Percentiles rank a stretch among this genome's conserved stretches.
Evolutionary conservation across 2,797 vertebrate species (phyloP).

Genomic region (Craterocephalus amniculus): DNA sequence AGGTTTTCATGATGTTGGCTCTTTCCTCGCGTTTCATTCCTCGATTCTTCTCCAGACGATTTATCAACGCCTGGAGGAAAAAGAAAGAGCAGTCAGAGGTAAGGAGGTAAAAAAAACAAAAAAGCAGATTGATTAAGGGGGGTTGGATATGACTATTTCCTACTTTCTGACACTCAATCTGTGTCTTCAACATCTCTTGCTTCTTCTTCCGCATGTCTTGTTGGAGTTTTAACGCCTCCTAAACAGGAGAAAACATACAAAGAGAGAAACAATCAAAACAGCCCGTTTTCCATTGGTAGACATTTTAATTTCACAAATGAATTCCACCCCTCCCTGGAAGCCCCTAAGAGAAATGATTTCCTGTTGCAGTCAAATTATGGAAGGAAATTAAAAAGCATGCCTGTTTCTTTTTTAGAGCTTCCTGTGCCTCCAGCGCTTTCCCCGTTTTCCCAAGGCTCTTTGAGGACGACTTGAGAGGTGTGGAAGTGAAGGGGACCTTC

Average conservation of each 20-base stretch:
- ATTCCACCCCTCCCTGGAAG: background rate
- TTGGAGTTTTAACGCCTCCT: constrained; percentile 94
- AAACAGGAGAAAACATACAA: constrained; percentile 27
- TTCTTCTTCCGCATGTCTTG: constrained; percentile 98
- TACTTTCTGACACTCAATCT: constrained; percentile 99
- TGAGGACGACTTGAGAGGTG: constrained; percentile 86
- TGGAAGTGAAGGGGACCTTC: constrained; percentile 87
- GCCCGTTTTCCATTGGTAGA: background rate
- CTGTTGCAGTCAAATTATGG: constrained; percentile 8
- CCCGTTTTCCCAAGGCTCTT: constrained; percentile 86
- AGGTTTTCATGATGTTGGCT: constrained; percentile 95
- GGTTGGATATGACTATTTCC: constrained; percentile 12
- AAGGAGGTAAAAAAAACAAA: background rate
- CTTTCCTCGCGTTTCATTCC: constrained; percentile 94
- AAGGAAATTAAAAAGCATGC: constrained; percentile 70
- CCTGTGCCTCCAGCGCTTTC: constrained; percentile 91
- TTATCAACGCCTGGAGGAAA: constrained; percentile 89
- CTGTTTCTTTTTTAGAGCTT: constrained; percentile 96
- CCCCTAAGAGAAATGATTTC: constrained; percentile 21
- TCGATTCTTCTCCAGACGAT: constrained; percentile 94
- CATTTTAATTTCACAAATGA: background rate
- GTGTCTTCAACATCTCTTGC: constrained; percentile 95
- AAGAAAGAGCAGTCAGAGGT: background rate
- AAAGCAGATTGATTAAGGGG: background rate
- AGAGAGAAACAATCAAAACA: background rate